These are phyloP conservation scores for Sebastes itinus DNA, from an alignment of 2,797 vertebrate genomes.

Conservation along the genomic window DNA sequence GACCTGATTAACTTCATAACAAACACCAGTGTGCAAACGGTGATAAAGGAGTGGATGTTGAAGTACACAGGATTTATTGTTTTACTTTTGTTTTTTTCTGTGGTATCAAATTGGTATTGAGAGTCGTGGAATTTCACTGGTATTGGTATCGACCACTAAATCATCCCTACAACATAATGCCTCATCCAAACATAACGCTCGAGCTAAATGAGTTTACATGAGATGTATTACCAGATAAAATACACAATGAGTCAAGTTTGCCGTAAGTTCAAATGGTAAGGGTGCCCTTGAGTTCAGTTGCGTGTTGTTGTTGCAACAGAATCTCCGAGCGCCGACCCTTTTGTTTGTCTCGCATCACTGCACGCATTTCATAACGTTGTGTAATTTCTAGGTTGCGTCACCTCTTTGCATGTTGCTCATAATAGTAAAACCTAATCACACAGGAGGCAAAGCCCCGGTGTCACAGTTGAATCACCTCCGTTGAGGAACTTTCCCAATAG, in stretches of 20 bases:
- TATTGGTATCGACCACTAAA: too few relatives aligned
- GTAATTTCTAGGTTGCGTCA: conserved; percentile 43
- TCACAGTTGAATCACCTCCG: conserved; percentile 61
- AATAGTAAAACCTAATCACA: conserved; percentile 58
- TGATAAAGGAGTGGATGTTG: too few relatives aligned
- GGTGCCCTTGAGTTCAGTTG: neutral
- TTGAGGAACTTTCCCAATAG: conserved; percentile 58
- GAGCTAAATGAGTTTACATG: neutral
- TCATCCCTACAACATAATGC: neutral
- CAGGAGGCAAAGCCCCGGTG: conserved; percentile 45
- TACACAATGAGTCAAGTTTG: neutral
- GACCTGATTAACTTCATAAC: too few relatives aligned
- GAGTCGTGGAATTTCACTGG: too few relatives aligned
- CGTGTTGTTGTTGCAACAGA: conserved; percentile 14
- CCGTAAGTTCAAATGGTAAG: neutral
- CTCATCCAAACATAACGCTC: neutral
- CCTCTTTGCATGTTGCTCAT: conserved; percentile 19
- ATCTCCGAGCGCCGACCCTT: neutral
- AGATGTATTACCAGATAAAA: neutral
- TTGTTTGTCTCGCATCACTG: conserved; percentile 25
- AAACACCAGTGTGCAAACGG: too few relatives aligned
- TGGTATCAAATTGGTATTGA: too few relatives aligned
- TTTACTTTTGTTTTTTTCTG: too few relatives aligned
- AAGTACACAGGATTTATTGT: too few relatives aligned
- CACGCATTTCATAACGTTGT: conserved; percentile 28